A percentile compares a stretch with the other conserved stretches of the same genome.
phyloP scores from a whole-genome alignment of 1,140 invertebrate genomes.

The Drosophila kurseongensis region DNA sequence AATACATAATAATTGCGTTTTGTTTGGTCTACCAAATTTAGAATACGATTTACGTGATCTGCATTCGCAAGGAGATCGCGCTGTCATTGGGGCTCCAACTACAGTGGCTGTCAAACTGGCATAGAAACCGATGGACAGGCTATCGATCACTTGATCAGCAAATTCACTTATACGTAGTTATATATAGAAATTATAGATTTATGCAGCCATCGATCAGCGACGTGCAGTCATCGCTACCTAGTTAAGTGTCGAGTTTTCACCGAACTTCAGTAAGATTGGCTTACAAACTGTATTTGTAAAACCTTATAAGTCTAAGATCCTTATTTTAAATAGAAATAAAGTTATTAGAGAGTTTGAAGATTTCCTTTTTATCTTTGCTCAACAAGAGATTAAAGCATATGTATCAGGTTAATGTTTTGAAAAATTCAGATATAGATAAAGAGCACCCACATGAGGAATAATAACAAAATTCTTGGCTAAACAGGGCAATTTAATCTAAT shows the following conservation, averaged over 20 bases:
- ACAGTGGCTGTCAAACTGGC: conserved; percentile 54
- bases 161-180: conserved; percentile 38
- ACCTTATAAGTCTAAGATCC: too few relatives aligned
- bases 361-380: too few relatives aligned
- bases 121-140: conserved; percentile 41
- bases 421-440: too few relatives aligned
- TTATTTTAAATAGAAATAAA: too few relatives aligned
- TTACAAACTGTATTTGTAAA: too few relatives aligned
- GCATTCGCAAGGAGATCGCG: conserved; percentile 37
- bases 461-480: neutral
- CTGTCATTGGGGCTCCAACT: conserved; percentile 41
- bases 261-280: neutral
- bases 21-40: conserved; percentile 72
- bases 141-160: conserved; percentile 48
- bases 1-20: conserved; percentile 75
- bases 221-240: conserved; percentile 34
- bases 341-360: too few relatives aligned
- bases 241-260: neutral
- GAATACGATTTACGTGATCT: conserved; percentile 55
- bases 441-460: too few relatives aligned
- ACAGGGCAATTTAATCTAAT: neutral
- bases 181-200: conserved; percentile 49
- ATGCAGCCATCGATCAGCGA: conserved; percentile 43
- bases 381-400: too few relatives aligned
- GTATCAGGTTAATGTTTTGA: too few relatives aligned